phyloP scores from a whole-genome alignment of 2,797 vertebrate species.

The Buphagus erythrorhynchus region DNA sequence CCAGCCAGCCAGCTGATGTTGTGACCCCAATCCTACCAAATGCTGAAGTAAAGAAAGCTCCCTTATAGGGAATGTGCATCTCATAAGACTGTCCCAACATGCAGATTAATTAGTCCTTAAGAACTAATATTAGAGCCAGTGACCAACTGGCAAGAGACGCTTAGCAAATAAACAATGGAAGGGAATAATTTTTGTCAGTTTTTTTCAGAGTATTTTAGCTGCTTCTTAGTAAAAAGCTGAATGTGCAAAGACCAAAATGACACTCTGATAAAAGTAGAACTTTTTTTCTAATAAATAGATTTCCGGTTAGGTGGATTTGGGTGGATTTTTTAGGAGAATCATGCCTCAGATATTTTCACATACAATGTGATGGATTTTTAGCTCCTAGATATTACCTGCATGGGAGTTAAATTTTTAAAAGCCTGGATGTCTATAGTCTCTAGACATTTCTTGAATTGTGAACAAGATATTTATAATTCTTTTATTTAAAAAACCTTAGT shows the following conservation, averaged over 20 bases:
- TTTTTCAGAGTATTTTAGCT: not conserved
- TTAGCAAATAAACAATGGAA: not conserved
- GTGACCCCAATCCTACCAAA: not conserved
- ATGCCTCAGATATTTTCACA: not conserved
- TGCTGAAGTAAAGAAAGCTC: not conserved
- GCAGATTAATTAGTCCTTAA: not conserved
- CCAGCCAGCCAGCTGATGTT: not conserved
- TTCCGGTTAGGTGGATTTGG: not conserved
- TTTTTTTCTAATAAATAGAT: not conserved
- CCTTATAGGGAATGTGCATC: not conserved
- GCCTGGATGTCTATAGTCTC: not conserved
- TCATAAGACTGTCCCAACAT: not conserved
- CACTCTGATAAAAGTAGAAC: not conserved
- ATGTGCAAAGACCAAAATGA: not conserved
- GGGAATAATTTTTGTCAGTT: not conserved
- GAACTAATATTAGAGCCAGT: not conserved
- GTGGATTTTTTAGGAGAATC: not conserved
- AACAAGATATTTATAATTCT: not conserved
- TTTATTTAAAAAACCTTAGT: not conserved
- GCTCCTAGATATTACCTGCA: not conserved
- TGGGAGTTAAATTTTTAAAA: not conserved
- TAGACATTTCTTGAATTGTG: not conserved
- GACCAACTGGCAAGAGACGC: not conserved
- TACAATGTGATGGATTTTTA: not conserved
- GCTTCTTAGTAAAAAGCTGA: not conserved